A percentile compares a stretch with the other conserved stretches of the same genome.
phyloP scores from a whole-genome alignment of 2,888 invertebrate genomes.

The Isotomurus palustris region DNA sequence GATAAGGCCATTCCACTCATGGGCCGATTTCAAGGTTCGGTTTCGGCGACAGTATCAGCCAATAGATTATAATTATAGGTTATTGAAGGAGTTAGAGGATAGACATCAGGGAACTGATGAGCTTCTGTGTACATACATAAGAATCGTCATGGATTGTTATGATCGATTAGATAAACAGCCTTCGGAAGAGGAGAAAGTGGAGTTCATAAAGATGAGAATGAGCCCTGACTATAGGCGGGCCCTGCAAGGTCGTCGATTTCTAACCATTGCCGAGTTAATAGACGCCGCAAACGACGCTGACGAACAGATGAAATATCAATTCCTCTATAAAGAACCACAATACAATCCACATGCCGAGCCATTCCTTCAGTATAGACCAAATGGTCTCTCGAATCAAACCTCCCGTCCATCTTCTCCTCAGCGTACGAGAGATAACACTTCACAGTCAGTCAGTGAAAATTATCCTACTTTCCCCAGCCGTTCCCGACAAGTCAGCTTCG shows the following conservation, averaged over 20 bases:
- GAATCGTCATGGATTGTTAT: not conserved
- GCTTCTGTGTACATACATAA: not conserved
- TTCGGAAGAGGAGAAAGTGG: not conserved
- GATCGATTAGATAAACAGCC: not conserved
- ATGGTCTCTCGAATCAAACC: not conserved
- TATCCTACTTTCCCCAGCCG: no score
- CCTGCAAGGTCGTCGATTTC: not conserved
- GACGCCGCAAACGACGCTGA: not conserved
- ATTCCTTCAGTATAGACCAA: not conserved
- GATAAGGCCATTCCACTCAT: not conserved
- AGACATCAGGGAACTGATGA: not conserved
- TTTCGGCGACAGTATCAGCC: constrained; percentile 2
- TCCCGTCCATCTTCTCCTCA: no score
- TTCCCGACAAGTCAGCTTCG: not conserved
- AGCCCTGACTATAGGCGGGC: not conserved
- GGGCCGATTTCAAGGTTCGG: not conserved
- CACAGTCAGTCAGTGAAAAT: no score
- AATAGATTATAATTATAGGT: not conserved
- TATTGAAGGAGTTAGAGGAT: not conserved
- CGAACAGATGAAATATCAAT: not conserved
- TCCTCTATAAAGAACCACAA: not conserved
- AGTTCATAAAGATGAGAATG: not conserved
- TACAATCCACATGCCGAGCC: not conserved
- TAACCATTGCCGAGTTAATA: not conserved
- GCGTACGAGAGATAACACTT: no score